These are phyloP conservation scores for Sander vitreus DNA, from an alignment of 2,113 vertebrate genomes.

Conservation along the genomic window DNA sequence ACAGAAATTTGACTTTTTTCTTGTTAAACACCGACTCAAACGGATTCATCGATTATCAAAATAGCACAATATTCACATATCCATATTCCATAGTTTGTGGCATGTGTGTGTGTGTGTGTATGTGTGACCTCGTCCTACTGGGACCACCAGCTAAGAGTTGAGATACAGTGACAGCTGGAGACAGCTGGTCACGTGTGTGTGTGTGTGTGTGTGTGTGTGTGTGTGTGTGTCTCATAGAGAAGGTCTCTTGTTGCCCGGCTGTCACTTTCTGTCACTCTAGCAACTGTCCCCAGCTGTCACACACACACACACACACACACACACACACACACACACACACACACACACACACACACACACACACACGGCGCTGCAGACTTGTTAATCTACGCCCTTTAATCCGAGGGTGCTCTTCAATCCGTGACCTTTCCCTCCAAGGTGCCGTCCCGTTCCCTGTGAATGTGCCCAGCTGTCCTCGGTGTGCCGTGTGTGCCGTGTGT, in stretches of 20 bases:
- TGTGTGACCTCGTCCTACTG: conserved; percentile 19
- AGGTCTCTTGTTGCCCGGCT: too few species aligned
- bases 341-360: background rate
- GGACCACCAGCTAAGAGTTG: conserved; percentile 66
- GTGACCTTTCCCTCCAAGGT: conserved; percentile 50
- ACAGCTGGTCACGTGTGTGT: conserved; percentile 41
- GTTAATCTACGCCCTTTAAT: conserved; percentile 60
- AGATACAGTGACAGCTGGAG: conserved; percentile 69
- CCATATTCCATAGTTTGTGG: background rate
- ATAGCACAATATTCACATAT: background rate
- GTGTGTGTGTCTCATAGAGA: background rate
- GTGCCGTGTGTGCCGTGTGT: too few species aligned
- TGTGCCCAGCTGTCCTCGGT: background rate
- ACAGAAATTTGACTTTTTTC: too few species aligned
- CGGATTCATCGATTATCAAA: too few species aligned
- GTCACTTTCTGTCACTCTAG: too few species aligned
- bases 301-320: conserved; percentile 17
- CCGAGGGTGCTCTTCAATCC: conserved; percentile 35
- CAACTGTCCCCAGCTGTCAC: too few species aligned
- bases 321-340: conserved; percentile 17
- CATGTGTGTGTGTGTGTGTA: background rate
- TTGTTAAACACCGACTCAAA: too few species aligned
- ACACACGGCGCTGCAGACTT: background rate
- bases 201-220: conserved; percentile 10
- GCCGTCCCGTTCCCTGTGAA: conserved; percentile 8